Evolutionary conservation across 37 sponge, comb jelly and placozoan species (phyloP).

Genomic region (Hormiphora californensis): DNA sequence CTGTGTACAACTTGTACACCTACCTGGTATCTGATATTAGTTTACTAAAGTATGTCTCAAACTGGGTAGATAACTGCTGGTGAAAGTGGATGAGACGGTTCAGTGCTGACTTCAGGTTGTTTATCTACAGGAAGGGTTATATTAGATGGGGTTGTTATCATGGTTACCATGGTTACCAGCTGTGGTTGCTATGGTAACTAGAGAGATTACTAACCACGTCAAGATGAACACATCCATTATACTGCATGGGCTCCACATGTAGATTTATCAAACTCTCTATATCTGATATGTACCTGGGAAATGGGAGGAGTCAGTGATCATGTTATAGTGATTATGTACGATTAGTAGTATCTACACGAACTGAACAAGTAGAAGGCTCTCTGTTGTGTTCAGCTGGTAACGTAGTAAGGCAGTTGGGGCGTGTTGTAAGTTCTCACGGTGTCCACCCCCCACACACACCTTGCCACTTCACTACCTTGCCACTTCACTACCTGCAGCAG

Average conservation of each 20-base stretch:
- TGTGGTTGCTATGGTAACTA: not conserved
- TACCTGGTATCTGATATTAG: not conserved
- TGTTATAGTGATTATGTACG: no score
- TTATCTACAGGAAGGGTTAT: not conserved
- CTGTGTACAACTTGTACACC: no score
- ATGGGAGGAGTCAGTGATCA: no score
- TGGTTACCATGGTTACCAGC: not conserved
- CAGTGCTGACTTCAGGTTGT: not conserved
- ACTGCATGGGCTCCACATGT: not conserved
- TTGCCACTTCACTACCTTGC: no score
- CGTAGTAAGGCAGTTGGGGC: no score
- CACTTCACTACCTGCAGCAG: no score
- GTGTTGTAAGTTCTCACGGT: no score
- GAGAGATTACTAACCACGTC: not conserved
- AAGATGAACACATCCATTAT: not conserved
- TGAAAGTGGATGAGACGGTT: not conserved
- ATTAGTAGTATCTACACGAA: no score
- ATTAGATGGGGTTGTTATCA: not conserved
- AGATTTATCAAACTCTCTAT: constrained; percentile 6
- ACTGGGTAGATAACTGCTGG: not conserved
- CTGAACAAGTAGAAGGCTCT: no score
- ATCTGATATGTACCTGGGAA: not conserved
- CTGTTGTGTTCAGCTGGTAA: no score
- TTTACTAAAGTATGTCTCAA: not conserved
- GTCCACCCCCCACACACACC: no score